Evolutionary conservation across 2,113 vertebrate species (phyloP), one percentile per base, ranked within the genome.

Genomic region (Tringa solitaria): DNA sequence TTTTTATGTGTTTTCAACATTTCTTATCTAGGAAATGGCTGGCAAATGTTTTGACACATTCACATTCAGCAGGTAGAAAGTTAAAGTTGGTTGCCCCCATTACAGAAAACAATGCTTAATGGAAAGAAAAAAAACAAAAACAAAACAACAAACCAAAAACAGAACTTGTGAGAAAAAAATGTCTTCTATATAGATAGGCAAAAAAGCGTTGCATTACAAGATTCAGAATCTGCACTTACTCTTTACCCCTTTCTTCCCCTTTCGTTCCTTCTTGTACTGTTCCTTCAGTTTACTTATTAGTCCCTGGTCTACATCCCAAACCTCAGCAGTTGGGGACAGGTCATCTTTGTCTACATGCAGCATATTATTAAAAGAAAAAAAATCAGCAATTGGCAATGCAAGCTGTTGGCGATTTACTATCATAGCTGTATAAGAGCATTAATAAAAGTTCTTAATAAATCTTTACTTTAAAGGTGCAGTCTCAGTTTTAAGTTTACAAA

Each of bases 341-440:
- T 98, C 98, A 98, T 98, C 98, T 98, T 98, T 98, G 98, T 98
- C 98, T 98, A 98, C 98, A 98, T 98, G 98, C 98, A 98, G 98
- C 98, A 98, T 97, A 98, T 98, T 98, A 98, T 98, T 98, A 96
- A 98, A 98, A 98, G 97, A 98, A 98, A 98, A 98, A 97, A 97
- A 96, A 98, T 97, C 98, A 98, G 98, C 98, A 98, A 82, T 98
- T 97, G 97, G 97, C 97, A 98, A 97, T 95, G 97, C 98, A 98
- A 98, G 96, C 97, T 97, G 83, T 98, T 97, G 95, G 97, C 54
- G 95, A 92, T 96, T 96, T 95, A 98, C 68, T 96, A 73, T 98
- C 97, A 98, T 57, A 98, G 95, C 80, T 98, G 97, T 96, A 97
- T 33, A 95, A 95, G 85, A 98, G 94, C 78, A 97, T 97, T 91